phyloP scores from a whole-genome alignment of 2,113 vertebrate genomes.

The Leptobrachium ailaonicum region DNA sequence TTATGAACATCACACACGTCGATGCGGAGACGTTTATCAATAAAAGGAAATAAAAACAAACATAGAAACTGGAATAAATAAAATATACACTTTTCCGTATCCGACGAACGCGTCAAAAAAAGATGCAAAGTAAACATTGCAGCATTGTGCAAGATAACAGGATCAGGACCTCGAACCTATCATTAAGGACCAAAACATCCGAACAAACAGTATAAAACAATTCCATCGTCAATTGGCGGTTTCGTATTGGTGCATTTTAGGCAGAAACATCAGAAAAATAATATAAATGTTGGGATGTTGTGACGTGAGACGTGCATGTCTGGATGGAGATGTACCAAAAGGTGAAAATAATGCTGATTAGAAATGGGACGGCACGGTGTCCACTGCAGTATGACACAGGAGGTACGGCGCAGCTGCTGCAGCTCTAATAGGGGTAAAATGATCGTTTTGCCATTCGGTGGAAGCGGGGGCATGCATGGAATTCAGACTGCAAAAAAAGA shows the following conservation, averaged over 20 bases:
- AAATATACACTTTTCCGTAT: not conserved
- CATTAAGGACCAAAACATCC: too few relatives aligned
- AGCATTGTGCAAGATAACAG: too few relatives aligned
- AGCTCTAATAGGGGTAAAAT: constrained; percentile 3
- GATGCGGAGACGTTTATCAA: not conserved
- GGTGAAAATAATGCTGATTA: not conserved
- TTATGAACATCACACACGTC: not conserved
- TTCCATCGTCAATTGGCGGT: too few relatives aligned
- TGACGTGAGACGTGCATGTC: not conserved
- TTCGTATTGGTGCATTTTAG: too few relatives aligned
- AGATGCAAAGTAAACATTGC: too few relatives aligned
- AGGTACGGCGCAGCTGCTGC: constrained; percentile 9
- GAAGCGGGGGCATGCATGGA: constrained; percentile 52
- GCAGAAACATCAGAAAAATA: not conserved
- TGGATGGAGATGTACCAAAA: not conserved
- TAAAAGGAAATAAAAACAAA: not conserved
- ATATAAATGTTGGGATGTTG: not conserved
- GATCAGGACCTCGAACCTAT: too few relatives aligned
- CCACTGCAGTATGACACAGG: constrained; percentile 43
- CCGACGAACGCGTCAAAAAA: not conserved
- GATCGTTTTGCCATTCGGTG: not conserved
- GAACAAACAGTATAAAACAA: too few relatives aligned
- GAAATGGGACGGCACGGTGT: not conserved
- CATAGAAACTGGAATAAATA: not conserved
- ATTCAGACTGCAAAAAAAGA: constrained; percentile 20